Base-by-base conservation (phyloP, 2,888 invertebrate species). In the Mactromeris polynyma region DNA sequence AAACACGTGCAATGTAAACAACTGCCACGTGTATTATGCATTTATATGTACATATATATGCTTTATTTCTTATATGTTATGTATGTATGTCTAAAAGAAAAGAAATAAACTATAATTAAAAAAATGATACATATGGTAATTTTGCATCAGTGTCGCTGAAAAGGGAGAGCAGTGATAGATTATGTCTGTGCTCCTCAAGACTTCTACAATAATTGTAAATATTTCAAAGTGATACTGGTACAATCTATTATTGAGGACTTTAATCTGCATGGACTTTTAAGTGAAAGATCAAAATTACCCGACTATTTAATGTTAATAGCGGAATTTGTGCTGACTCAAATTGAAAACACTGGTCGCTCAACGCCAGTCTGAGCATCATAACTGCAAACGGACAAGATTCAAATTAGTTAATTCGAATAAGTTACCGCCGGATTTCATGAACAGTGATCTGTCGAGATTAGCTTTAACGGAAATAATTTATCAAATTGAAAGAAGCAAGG, bases 131-230 rank as follows among this genome's bases (percentile, higher is more conserved):
- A n/a, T n/a, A n/a, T 11, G 64, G 84, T 51, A 81, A 86, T 58
- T 89, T 54, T n/a, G 86, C 89, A 14, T 42, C 42, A 42, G n/a
- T 89, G 33, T 84, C 84, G n/a, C 31, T n/a, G 46, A 0, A 78
- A 73, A 42, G 86, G 86, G 26, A 83, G 64, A 77, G 54, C 86
- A 2, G 81, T 86, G 0, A 86, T 89, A 11, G 87, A 89, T 42
- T 87, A 89, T 69, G 42, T 89, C 4, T 87, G 87, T 82, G 64
- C 87, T 1, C 89, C 87, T 6, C 87, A 87, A 14, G 84, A 89
- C 31, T 21, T 1, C 11, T 78, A 84, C 33, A 14, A 46, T 17
- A 42, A 81, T 2, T 85, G 84, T 69, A 58, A 2, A 51, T 14
- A 42, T 19, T 87, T 86, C 42, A 33, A 78, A 64, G 82, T 81